These are phyloP conservation scores for Pandemis heparana DNA, from an alignment of 2,888 invertebrate genomes.

Conservation along the genomic window DNA sequence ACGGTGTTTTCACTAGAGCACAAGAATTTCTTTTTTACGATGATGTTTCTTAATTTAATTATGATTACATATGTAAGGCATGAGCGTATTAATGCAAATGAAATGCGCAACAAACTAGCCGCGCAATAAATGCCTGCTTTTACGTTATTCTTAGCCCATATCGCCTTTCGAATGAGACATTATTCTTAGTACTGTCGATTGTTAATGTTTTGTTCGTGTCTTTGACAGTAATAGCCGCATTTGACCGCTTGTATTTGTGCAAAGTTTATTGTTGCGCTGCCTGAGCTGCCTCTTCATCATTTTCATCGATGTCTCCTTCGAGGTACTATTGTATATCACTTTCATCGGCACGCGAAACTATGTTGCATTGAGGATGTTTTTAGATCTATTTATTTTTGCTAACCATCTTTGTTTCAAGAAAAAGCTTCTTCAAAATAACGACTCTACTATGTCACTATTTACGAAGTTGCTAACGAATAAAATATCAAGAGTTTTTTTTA, in stretches of 20 bases:
- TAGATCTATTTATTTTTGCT: too few species aligned
- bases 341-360: too few species aligned
- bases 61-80: constrained; percentile 27
- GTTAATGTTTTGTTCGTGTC: constrained; percentile 32
- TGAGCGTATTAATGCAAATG: constrained; percentile 35
- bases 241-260: background rate
- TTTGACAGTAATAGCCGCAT: constrained; percentile 13
- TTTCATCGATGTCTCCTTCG: background rate
- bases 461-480: too few species aligned
- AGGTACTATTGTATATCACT: too few species aligned
- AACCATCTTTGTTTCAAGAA: too few species aligned
- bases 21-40: constrained; percentile 21
- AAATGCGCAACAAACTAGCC: constrained; percentile 28
- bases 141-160: constrained; percentile 31
- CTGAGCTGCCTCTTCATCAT: background rate
- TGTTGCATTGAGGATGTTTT: too few species aligned
- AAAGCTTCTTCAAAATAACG: too few species aligned
- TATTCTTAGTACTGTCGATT: constrained; percentile 18
- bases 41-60: constrained; percentile 21
- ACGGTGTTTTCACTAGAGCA: background rate
- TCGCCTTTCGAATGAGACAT: constrained; percentile 36
- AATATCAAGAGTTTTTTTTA: too few species aligned
- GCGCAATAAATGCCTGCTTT: constrained; percentile 29
- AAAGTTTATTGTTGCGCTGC: background rate
- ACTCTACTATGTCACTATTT: too few species aligned